Evolutionary conservation across 2,888 invertebrate species (phyloP), one percentile per base, ranked within the genome.

Genomic region (Helicoverpa assulta): DNA sequence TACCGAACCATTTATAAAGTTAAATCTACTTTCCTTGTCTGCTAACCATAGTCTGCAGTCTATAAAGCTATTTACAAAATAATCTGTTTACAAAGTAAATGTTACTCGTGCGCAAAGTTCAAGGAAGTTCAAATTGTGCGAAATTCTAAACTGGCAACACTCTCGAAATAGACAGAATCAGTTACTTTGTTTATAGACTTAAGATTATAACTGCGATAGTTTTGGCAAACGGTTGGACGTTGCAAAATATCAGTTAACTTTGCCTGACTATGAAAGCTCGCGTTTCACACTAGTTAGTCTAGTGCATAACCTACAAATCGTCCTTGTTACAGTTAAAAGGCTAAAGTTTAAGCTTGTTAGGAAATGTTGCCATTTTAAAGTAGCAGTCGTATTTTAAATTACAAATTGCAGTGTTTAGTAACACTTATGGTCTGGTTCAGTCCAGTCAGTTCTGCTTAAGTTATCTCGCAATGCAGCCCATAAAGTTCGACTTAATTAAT

Each of bases 91-190:
- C 50, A 59, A 18, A 19, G 16, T 54, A 47, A 69, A 62, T 58
- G 56, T 65, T 70, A 70, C 47, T 58, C 57, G 57, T 62, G 61
- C 43, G 61, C 66, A 47, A 66, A 68, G 76, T 77, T 72, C 70
- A 71, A 69, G 76, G 72, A 81, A 78, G 78, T 78, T 80, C 73
- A 74, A 54, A 75, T 58, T 50, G 74, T 53, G 33, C 56, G 74
- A 78, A 53, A 73, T 73, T 70, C 65, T 59, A 40, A 12, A 14
- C 19, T 79, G 56, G 66, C 53, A 65, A 59, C 59, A 65, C 50
- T 57, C 37, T 74, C 29, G n/a, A 51, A 67, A 71, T 58, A 68
- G 47, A 50, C 50, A 47, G 7, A 18, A 50, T 18, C 50, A 10
- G n/a, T 50, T 50, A 7, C 12, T 53, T 21, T 53, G 52, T 19